Evolutionary conservation across 2,888 invertebrate species (phyloP), one percentile per base, ranked within the genome.

Genomic region (Polyommatus iphigenia): DNA sequence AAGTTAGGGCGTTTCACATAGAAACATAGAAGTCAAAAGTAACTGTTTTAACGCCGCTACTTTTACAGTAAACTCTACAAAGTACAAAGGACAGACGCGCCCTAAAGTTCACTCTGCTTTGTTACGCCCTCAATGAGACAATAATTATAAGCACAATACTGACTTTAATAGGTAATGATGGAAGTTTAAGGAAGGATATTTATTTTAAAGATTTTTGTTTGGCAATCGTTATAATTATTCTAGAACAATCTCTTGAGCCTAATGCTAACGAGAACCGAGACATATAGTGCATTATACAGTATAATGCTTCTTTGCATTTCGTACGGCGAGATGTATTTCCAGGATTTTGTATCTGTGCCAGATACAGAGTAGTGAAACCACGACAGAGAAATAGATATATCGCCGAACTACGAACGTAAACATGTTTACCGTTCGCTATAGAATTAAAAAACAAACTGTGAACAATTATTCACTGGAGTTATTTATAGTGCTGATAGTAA

Each of bases 341-440:
- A 89, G 88, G 82, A 81, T 80, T 81, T 81, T 85, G 84, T 82
- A 83, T 86, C 85, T 78, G 83, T 86, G 88, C 84, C 85, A 89
- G 90, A 87, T 87, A 87, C 85, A 86, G 84, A 85, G 87, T 86
- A 88, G 87, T 85, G 88, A 86, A 88, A 91, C 87, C 89, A 88
- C 87, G 85, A 87, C 87, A 85, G 86, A 88, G 90, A 90, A 81
- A 91, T 90, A 91, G 89, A 91, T 88, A 90, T 91, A 91, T 89
- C 87, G 86, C 85, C 87, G 88, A 88, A 86, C 86, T 72, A 77
- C 75, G 86, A 88, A 86, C 87, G 91, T 91, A 93, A 92, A 92
- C 92, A 92, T 92, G 92, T 92, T 92, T 92, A 92, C 92, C 83
- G 86, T 87, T 85, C 83, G 83, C 83, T 85, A 83, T 84, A 81